Conservation (phyloP, 1,140 invertebrate species). For the Drosophila orosa region DNA sequence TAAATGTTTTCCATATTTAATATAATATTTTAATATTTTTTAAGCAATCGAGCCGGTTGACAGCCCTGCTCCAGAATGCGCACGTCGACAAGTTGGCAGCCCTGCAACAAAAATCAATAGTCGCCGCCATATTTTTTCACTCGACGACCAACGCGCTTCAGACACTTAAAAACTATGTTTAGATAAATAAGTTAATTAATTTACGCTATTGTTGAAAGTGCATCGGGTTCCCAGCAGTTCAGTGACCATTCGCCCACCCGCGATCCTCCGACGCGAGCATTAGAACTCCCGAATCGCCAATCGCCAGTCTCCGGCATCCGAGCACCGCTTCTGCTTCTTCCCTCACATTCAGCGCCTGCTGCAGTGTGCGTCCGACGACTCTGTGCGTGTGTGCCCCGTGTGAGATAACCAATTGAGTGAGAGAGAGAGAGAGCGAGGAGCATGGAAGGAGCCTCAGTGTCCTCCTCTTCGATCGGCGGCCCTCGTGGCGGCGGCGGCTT, state of each 20-base stretch:
- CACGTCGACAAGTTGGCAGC: constrained; percentile 14
- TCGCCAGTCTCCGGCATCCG: constrained; percentile 34
- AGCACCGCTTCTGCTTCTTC: constrained; percentile 38
- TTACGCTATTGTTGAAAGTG: constrained; percentile 33
- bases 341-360: constrained; percentile 3
- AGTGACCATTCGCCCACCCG: background rate
- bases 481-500: constrained; percentile 78
- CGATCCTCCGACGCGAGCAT: background rate
- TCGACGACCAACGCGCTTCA: constrained; percentile 56
- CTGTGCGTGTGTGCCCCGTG: constrained; percentile 33
- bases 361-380: constrained; percentile 25
- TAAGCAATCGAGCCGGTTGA: background rate
- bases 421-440: constrained; percentile 31
- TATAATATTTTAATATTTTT: background rate
- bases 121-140: constrained; percentile 81
- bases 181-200: constrained; percentile 49
- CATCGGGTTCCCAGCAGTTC: constrained; percentile 3
- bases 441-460: constrained; percentile 77
- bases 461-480: constrained; percentile 61
- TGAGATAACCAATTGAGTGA: constrained; percentile 37
- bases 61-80: background rate
- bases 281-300: constrained; percentile 3
- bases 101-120: constrained; percentile 70
- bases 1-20: background rate
- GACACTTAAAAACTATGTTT: constrained; percentile 50